A percentile compares a stretch with the other conserved stretches of the same genome.
Evolutionary conservation across 2,113 vertebrate species (phyloP).

Genomic region (Bubo blakistoni): DNA sequence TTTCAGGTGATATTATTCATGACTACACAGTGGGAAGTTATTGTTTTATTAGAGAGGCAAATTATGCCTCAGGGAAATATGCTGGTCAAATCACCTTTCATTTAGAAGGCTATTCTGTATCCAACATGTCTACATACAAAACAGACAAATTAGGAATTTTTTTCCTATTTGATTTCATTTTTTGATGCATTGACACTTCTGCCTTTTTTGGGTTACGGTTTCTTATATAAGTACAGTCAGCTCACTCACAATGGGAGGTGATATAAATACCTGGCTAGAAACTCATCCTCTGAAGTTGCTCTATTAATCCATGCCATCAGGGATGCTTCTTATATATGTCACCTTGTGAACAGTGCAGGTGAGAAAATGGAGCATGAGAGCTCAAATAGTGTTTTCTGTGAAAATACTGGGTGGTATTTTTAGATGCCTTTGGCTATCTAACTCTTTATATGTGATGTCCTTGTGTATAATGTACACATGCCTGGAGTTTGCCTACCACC

Average conservation of each 20-base stretch:
- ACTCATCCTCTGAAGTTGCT: constrained; percentile 20
- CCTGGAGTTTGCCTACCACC: neutral
- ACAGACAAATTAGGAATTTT: neutral
- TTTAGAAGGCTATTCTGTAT: neutral
- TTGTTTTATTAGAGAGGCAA: neutral
- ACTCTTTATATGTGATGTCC: neutral
- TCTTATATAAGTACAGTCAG: neutral
- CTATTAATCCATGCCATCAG: constrained; percentile 30
- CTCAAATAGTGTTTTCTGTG: neutral
- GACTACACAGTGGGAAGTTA: neutral
- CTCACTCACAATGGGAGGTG: neutral
- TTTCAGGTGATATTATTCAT: neutral
- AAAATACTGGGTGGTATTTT: neutral
- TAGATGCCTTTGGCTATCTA: neutral
- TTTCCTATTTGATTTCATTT: neutral
- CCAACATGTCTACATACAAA: neutral
- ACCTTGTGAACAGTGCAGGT: neutral
- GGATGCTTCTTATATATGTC: constrained; percentile 16
- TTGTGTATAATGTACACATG: neutral
- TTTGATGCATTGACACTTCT: neutral
- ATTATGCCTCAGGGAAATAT: neutral
- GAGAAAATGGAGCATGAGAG: neutral
- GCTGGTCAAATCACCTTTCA: neutral
- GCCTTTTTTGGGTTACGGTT: neutral
- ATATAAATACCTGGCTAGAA: constrained; percentile 38